Evolutionary conservation across 1,140 invertebrate species (phyloP), one percentile per base, ranked within the genome.

Genomic region (Mylabris phalerata): DNA sequence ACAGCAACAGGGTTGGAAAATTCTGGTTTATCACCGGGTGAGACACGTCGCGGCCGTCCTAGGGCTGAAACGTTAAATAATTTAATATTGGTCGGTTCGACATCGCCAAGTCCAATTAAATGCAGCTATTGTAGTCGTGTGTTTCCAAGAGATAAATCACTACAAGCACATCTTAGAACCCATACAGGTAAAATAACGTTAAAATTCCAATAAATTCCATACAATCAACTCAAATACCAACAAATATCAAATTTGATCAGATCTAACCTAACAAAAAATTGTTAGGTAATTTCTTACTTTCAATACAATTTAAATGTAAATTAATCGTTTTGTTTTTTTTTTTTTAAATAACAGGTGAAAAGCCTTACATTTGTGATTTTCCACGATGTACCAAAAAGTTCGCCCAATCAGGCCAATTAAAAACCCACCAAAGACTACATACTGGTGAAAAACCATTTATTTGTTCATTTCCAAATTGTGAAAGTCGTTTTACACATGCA

Each of bases 391-490:
- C 79, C 2, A 82, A 84, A 69, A 83, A 85, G 39, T 92, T 92
- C 71, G 88, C 88, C 25, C 89, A 92, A 72, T 90, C 88, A 60
- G 89, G 89, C 2, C 89, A 92, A 67, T 68, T 92, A 19, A 89
- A 90, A 73, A 92, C 89, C 1, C 89, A 92, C 72, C 88, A 90
- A 68, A 74, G 88, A 59, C 72, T 91, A 3, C 89, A 92, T 67
- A 90, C 89, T 2, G 89, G 89, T 38, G 89, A 91, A 67, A 90
- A 90, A 69, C 89, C 89, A 3, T 92, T 92, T 73, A 72, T 83
- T 6, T 92, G 89, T 74, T 82, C 84, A 3, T 79, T 79, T 59
- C 67, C 77, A 60, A 86, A 86, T 65, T 86, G 82, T 73, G 75
- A 75, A 32, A 86, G 81, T 73, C 74, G 86, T 55, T 92, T 90